Evolutionary conservation across 1,140 invertebrate genomes (phyloP).

Genomic region (Cardiocondyla obscurior): DNA sequence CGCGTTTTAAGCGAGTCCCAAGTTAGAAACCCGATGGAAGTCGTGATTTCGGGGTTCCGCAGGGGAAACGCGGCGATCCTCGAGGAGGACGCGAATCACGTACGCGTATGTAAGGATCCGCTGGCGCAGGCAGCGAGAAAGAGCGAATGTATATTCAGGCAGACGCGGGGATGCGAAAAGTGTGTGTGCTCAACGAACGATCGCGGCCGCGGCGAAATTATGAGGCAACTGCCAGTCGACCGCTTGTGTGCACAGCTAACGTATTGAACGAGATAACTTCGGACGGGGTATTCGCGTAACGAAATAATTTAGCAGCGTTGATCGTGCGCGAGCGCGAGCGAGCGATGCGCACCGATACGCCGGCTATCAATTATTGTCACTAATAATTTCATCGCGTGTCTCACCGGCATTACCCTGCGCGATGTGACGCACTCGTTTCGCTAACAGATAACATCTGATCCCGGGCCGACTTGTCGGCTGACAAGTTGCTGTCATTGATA

Average conservation of each 20-base stretch:
- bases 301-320: constrained; percentile 34
- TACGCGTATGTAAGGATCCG: constrained; percentile 46
- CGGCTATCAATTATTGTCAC: constrained; percentile 36
- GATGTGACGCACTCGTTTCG: not conserved
- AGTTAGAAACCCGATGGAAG: constrained; percentile 61
- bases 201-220: constrained; percentile 46
- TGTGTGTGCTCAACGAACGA: constrained; percentile 49
- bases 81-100: constrained; percentile 55
- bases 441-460: constrained; percentile 10
- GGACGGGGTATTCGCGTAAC: constrained; percentile 2
- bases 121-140: not conserved
- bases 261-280: constrained; percentile 24
- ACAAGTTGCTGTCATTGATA: constrained; percentile 48
- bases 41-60: constrained; percentile 58
- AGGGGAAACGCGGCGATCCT: constrained; percentile 25
- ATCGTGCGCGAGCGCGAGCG: constrained; percentile 4
- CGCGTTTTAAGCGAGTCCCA: constrained; percentile 51
- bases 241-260: constrained; percentile 43
- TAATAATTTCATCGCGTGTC: constrained; percentile 38
- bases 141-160: not conserved
- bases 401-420: not conserved
- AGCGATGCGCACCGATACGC: not conserved
- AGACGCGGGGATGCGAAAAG: constrained; percentile 57
- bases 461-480: not conserved
- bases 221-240: constrained; percentile 14